Evolutionary conservation across 2,888 invertebrate genomes (phyloP).

Genomic region (Drosophila austrosaltans): DNA sequence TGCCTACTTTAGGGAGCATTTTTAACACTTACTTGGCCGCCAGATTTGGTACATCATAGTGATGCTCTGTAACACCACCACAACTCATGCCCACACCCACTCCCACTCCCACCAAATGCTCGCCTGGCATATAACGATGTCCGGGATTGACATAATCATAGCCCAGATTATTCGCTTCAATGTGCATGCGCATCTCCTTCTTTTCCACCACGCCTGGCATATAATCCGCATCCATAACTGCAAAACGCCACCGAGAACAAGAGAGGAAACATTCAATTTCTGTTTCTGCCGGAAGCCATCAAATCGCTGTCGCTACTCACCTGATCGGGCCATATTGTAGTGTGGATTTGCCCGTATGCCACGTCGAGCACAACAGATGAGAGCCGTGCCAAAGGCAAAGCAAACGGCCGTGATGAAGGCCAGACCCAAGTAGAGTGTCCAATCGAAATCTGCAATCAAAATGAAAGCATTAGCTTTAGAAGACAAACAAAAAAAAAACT

Average conservation of each 20-base stretch:
- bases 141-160: slow-evolving; percentile 91
- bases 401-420: slow-evolving; percentile 82
- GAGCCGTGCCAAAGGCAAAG: slow-evolving; percentile 80
- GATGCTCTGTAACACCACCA: slow-evolving; percentile 86
- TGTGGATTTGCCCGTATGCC: slow-evolving; percentile 81
- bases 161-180: slow-evolving; percentile 87
- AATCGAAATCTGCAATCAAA: slow-evolving; percentile 81
- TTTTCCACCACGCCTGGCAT: slow-evolving; percentile 92
- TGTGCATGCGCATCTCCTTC: slow-evolving; percentile 87
- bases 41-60: slow-evolving; percentile 94
- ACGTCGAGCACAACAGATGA: slow-evolving; percentile 82
- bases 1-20: slow-evolving; percentile 17
- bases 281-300: slow-evolving; percentile 5
- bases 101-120: slow-evolving; percentile 75
- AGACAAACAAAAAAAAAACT: slow-evolving; percentile 35
- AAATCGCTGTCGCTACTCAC: slow-evolving; percentile 62
- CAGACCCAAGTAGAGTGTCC: slow-evolving; percentile 83
- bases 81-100: slow-evolving; percentile 84
- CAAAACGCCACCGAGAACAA: slow-evolving; percentile 21
- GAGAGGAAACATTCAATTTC: slow-evolving; percentile 58
- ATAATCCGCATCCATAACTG: slow-evolving; percentile 95
- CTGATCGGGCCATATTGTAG: slow-evolving; percentile 83
- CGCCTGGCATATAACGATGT: slow-evolving; percentile 79
- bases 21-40: slow-evolving; percentile 86
- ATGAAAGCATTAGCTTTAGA: slow-evolving; percentile 31